These are phyloP conservation scores for Scaptomyza pallida DNA, from an alignment of 1,140 invertebrate species.

Conservation along the genomic window DNA sequence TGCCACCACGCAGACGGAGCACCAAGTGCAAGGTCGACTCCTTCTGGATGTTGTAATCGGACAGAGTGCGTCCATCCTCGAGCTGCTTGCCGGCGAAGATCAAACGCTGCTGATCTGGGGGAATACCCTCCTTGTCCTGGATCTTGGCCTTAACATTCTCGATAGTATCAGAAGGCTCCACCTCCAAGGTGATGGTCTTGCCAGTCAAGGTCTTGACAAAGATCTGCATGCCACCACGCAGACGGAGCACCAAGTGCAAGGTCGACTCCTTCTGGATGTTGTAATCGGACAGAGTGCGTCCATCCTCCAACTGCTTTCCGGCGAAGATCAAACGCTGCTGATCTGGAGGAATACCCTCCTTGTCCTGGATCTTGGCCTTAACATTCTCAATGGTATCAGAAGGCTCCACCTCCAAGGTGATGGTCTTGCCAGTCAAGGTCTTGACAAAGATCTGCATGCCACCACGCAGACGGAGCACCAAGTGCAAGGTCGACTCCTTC, in stretches of 20 bases:
- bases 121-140: conserved; percentile 89
- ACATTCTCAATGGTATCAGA: conserved; percentile 44
- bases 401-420: conserved; percentile 40
- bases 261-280: conserved; percentile 93
- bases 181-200: conserved; percentile 92
- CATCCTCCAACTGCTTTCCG: conserved; percentile 40
- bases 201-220: conserved; percentile 93
- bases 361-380: conserved; percentile 88
- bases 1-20: conserved; percentile 87
- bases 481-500: conserved; percentile 91
- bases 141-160: conserved; percentile 93
- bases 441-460: conserved; percentile 85
- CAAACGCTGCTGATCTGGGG: conserved; percentile 89
- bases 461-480: conserved; percentile 86
- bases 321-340: conserved; percentile 47
- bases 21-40: conserved; percentile 92
- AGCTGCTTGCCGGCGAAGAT: conserved; percentile 92
- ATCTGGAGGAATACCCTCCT: conserved; percentile 79
- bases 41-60: conserved; percentile 91
- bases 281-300: conserved; percentile 37
- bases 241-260: conserved; percentile 89
- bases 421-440: conserved; percentile 89
- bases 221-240: conserved; percentile 91
- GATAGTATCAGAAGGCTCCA: conserved; percentile 91
- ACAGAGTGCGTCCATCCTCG: conserved; percentile 91